A percentile compares a stretch with the other conserved stretches of the same genome.
Evolutionary conservation across 2,113 vertebrate species (phyloP).

Genomic region (sheep (Ovis aries)): DNA sequence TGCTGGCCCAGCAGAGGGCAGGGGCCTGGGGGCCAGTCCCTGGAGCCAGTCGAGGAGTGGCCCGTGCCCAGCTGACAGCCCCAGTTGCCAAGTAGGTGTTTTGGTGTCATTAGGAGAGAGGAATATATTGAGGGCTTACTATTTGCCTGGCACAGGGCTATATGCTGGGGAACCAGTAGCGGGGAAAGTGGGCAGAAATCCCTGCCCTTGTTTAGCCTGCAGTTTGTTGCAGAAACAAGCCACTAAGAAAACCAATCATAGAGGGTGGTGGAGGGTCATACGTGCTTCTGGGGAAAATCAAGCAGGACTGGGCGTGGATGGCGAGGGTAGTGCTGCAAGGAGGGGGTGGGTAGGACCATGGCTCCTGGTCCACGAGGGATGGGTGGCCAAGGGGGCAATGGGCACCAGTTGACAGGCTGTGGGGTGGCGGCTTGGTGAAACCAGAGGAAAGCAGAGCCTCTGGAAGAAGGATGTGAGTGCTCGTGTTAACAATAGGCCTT

Average conservation of each 20-base stretch:
- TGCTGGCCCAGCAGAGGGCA: not conserved
- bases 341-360: rapidly evolving
- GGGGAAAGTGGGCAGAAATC: not conserved
- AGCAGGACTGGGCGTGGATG: not conserved
- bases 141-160: not conserved
- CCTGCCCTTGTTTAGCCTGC: not conserved
- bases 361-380: rapidly evolving
- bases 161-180: not conserved
- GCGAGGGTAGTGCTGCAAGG: not conserved
- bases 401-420: not conserved
- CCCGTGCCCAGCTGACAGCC: not conserved
- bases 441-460: not conserved
- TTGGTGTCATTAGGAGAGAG: not conserved
- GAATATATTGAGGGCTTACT: not conserved
- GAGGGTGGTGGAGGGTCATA: not conserved
- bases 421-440: not conserved
- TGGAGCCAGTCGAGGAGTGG: not conserved
- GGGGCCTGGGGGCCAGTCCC: not conserved
- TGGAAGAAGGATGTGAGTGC: not conserved
- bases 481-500: not conserved
- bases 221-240: not conserved
- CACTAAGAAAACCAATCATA: not conserved
- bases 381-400: not conserved
- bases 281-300: not conserved
- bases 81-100: not conserved